Percentiles rank a stretch among this genome's conserved stretches.
Evolutionary conservation across 1,140 invertebrate genomes (phyloP).

Genomic region (Littorina saxatilis): DNA sequence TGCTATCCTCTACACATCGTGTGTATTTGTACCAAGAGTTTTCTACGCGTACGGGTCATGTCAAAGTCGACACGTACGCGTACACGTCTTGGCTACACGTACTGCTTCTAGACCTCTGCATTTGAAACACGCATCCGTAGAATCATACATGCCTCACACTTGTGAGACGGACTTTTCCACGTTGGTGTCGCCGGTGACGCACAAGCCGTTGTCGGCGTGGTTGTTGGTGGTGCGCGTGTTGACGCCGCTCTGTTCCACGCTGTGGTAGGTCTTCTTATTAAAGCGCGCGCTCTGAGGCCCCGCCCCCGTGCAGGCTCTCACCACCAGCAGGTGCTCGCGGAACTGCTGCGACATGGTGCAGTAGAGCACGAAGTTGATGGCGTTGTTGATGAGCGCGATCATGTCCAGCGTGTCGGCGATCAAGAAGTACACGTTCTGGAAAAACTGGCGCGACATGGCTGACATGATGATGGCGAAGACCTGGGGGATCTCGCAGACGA

Average conservation of each 20-base stretch:
- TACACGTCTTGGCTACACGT: too few relatives aligned
- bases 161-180: slow-evolving; percentile 41
- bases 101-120: too few relatives aligned
- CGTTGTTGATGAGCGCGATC: slow-evolving; percentile 91
- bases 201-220: slow-evolving; percentile 31
- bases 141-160: too few relatives aligned
- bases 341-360: slow-evolving; percentile 95
- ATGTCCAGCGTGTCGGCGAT: slow-evolving; percentile 94
- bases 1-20: too few relatives aligned
- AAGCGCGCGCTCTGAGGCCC: background rate
- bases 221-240: slow-evolving; percentile 25
- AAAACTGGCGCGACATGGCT: slow-evolving; percentile 56
- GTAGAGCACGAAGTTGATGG: slow-evolving; percentile 94
- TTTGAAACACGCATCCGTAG: too few relatives aligned
- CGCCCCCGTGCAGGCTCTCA: slow-evolving; percentile 4
- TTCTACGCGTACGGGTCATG: too few relatives aligned
- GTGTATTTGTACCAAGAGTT: too few relatives aligned
- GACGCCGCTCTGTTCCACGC: slow-evolving; percentile 37
- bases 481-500: slow-evolving; percentile 88
- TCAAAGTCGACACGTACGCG: too few relatives aligned
- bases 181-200: slow-evolving; percentile 22
- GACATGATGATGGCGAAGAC: slow-evolving; percentile 71
- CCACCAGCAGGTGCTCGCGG: slow-evolving; percentile 82
- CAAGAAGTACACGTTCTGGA: slow-evolving; percentile 72
- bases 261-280: slow-evolving; percentile 35